Conservation (phyloP, 1,140 invertebrate genomes). For the Aphelinus certus region DNA sequence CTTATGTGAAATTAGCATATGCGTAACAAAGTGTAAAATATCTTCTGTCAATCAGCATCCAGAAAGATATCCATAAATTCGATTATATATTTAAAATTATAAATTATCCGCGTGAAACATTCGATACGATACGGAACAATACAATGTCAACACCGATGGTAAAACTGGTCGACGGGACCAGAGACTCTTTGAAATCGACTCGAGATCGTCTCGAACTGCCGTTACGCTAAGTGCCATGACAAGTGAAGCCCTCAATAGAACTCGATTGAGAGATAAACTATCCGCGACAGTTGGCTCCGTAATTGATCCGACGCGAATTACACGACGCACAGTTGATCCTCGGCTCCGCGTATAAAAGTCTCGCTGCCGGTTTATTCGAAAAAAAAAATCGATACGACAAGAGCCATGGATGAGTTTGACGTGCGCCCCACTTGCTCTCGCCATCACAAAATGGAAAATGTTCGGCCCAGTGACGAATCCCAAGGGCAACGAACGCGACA, state of each 20-base stretch:
- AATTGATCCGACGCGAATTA: not conserved
- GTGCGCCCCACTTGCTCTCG: not conserved
- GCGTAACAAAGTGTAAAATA: too few species aligned
- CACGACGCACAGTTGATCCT: not conserved
- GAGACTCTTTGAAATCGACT: too few species aligned
- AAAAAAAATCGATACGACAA: not conserved
- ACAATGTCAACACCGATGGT: too few species aligned
- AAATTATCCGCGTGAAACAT: too few species aligned
- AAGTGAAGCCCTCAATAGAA: not conserved
- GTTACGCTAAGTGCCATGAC: too few species aligned
- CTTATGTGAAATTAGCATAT: too few species aligned
- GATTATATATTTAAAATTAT: too few species aligned
- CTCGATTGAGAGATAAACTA: not conserved
- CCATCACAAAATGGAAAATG: not conserved
- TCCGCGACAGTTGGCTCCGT: not conserved
- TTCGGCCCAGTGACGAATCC: not conserved
- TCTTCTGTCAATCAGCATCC: too few species aligned
- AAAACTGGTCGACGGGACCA: too few species aligned
- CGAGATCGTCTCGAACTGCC: too few species aligned
- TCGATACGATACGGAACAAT: too few species aligned
- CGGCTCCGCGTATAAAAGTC: not conserved
- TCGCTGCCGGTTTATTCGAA: not conserved
- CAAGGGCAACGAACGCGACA: not conserved
- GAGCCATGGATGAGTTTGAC: conserved; percentile 23
- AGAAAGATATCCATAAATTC: too few species aligned